Evolutionary conservation across 2,888 invertebrate species (phyloP).

Genomic region (Apamea anceps): DNA sequence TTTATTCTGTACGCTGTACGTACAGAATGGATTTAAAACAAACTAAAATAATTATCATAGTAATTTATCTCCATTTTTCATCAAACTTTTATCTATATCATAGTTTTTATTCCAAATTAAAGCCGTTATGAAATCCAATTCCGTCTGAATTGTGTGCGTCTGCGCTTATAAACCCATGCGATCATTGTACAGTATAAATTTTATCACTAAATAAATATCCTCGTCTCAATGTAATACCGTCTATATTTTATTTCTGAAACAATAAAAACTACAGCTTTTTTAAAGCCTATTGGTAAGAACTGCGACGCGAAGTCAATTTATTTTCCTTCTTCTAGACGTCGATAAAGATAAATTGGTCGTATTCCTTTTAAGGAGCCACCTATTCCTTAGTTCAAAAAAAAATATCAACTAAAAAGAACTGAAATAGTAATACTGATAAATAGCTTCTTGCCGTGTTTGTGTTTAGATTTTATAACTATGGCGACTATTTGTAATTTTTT

Average conservation of each 20-base stretch:
- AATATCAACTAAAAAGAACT: conserved; percentile 40
- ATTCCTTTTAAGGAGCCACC: conserved; percentile 53
- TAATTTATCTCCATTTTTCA: neutral
- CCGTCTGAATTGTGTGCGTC: neutral
- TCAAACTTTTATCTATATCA: neutral
- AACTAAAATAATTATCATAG: neutral
- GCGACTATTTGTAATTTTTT: neutral
- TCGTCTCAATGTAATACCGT: conserved; percentile 3
- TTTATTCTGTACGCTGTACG: no score
- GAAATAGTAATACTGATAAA: conserved; percentile 46
- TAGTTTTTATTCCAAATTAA: neutral
- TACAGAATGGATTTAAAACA: neutral
- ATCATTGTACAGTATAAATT: neutral
- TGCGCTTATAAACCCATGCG: neutral
- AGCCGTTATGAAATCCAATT: neutral
- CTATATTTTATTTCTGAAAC: conserved; percentile 37
- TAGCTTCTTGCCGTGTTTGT: conserved; percentile 24
- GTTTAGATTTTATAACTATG: conserved; percentile 11
- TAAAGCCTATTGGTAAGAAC: conserved; percentile 39
- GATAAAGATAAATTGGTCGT: conserved; percentile 64
- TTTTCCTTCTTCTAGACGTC: conserved; percentile 59
- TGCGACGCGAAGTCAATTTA: conserved; percentile 58
- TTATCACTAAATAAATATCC: conserved; percentile 1
- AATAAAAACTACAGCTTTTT: conserved; percentile 43
- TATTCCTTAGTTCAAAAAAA: conserved; percentile 42